Evolutionary conservation across 2,888 invertebrate species (phyloP), one percentile per base, ranked within the genome.

Genomic region (Pyralis farinalis): DNA sequence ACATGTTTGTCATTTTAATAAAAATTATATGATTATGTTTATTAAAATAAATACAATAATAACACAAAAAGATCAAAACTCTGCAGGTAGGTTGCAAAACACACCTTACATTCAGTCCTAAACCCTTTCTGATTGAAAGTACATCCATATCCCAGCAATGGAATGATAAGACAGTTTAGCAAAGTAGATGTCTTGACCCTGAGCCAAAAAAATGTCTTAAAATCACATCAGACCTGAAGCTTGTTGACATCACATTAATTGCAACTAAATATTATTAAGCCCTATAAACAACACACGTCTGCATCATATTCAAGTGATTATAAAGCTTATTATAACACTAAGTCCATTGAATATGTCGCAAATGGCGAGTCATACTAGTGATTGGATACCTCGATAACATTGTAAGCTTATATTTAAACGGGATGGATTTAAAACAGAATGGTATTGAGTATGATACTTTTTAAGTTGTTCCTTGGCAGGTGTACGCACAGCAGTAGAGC

Each of bases 341-440:
- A 50, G 44, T 46, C 36, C 49, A 55, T 16, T 39, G 46, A 57
- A 56, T 52, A 63, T 62, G 59, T 53, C 56, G 55, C 64, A 62
- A 52, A 60, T 47, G 55, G 57, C 57, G 62, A n/a, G n/a, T n/a
- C 54, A 51, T 45, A 52, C 37, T 44, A 45, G 46, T 56, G 47
- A 53, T 56, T 41, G 44, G 51, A 58, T 58, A 58, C 46, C 49
- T 54, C 37, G 48, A 47, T 63, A 66, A 68, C 53, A 62, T 66
- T 60, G 55, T 67, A 72, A 79, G 78, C 76, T 73, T 82, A 80
- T 53, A 75, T 64, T 63, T 72, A 73, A 71, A 73, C 56, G 71
- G 81, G 80, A 81, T 84, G 83, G 80, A 76, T 72, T 80, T 71
- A 77, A 69, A 82, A 79, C 71, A 76, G 70, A 72, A 74, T 71